Base-by-base conservation (phyloP, 1,140 invertebrate species). In the Popillia japonica region DNA sequence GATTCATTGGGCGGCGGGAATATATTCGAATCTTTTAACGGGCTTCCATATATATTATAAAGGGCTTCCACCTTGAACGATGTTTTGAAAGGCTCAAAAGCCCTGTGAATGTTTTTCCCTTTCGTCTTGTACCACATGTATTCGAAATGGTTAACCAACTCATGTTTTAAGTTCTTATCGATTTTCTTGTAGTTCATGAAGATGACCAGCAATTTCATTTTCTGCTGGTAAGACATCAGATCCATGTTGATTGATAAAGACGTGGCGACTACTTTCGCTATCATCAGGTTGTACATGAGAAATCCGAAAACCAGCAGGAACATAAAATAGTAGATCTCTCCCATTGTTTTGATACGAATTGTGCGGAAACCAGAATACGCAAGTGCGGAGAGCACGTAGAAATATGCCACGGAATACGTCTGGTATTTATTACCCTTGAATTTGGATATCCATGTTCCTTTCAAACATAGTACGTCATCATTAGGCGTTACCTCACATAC, bases 111-210 rank as follows among this genome's bases (percentile, higher is more conserved):
- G 9, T 0, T 34, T 78, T 79, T 77, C 7, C 76, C 80, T 44
- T 81, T 77, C 7, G 48, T 74, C 23, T 75, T 61, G 6, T 48
- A 61, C 80, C 80, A 81, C 11, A 75, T 42, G 42, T 79, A 79
- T 41, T 81, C 78, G 34, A 76, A 81, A 61, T 81, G 77, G 17
- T 81, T 78, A 22, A 81, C 78, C 40, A 79, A 27, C 20, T 77
- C 77, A n/a, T 77, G 42, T 14, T 78, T 72, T n/a, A 81, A n/a
- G 11, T 72, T 72, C 17, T 77, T 77, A 42, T 81, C 80, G 44
- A 81, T 75, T 42, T 78, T 79, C 9, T 74, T 27, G 20, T 77
- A 76, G 10, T 22, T 59, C 73, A 81, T 44, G 42, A 75, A 81
- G 10, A 20, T 9, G 6, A 78, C 22, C 61, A 81, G 75, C 8